These are phyloP conservation scores for Gila robusta DNA, from an alignment of 2,797 vertebrate species.

Conservation along the genomic window DNA sequence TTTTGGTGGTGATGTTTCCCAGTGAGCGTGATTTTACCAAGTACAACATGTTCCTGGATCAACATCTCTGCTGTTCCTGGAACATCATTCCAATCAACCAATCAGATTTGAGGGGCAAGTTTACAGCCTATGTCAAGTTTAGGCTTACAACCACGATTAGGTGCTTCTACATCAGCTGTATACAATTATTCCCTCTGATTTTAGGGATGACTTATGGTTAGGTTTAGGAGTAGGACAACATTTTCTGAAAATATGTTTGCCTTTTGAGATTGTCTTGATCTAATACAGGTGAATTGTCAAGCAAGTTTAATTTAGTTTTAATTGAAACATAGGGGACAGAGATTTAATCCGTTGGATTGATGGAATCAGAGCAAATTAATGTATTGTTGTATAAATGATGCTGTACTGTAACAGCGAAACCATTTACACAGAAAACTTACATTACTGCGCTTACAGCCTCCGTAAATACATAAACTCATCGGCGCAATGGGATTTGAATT, in stretches of 20 bases:
- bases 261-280: background rate
- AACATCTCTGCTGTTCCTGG: too few relatives aligned
- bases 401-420: background rate
- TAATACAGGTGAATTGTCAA: background rate
- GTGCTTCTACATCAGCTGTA: background rate
- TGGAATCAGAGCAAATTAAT: background rate
- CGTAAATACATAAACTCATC: conserved; percentile 55
- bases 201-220: background rate
- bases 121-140: too few relatives aligned
- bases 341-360: background rate
- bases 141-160: background rate
- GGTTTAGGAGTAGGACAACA: background rate
- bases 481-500: conserved; percentile 48
- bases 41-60: background rate
- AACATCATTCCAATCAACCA: background rate
- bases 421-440: background rate
- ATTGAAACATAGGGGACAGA: background rate
- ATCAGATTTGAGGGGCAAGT: background rate
- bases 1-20: background rate
- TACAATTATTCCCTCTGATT: background rate
- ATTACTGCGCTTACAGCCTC: conserved; percentile 6
- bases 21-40: background rate
- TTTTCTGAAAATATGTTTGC: background rate
- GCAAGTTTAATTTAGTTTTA: background rate
- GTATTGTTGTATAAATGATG: background rate